These are phyloP conservation scores for Sympetrum striolatum DNA, from an alignment of 2,888 invertebrate genomes.

Conservation along the genomic window DNA sequence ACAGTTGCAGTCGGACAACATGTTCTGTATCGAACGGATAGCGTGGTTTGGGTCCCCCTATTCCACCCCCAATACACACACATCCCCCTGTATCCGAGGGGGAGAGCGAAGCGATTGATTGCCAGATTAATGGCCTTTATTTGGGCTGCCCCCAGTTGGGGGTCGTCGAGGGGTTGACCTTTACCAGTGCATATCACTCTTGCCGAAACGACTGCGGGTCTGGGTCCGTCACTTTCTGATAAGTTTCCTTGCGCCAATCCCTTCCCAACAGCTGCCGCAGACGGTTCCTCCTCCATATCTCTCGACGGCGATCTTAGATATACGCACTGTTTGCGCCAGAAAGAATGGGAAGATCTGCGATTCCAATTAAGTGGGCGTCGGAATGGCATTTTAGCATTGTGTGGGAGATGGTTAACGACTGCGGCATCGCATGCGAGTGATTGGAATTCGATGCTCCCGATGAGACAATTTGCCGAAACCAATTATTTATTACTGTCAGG, in stretches of 20 bases:
- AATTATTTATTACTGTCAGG: too few relatives aligned
- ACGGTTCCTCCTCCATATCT: not conserved
- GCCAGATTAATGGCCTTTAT: slow-evolving; percentile 42
- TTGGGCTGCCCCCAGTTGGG: slow-evolving; percentile 41
- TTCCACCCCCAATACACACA: not conserved
- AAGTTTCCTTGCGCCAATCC: not conserved
- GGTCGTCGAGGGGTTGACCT: slow-evolving; percentile 34
- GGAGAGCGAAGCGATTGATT: slow-evolving; percentile 33
- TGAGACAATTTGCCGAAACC: too few relatives aligned
- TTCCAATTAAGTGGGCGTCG: not conserved
- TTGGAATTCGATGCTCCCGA: too few relatives aligned
- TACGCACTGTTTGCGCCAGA: not conserved
- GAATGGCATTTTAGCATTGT: not conserved
- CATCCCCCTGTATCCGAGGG: not conserved
- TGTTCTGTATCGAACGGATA: not conserved
- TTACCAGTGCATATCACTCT: slow-evolving; percentile 4
- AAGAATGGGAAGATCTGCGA: not conserved
- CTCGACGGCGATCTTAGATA: not conserved
- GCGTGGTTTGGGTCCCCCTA: not conserved
- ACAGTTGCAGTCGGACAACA: not conserved
- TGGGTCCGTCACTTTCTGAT: slow-evolving; percentile 37
- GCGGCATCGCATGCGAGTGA: not conserved
- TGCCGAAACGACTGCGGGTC: not conserved
- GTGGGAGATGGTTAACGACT: not conserved
- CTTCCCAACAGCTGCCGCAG: slow-evolving; percentile 13